A percentile compares a stretch with the other conserved stretches of the same genome.
Conservation (phyloP, 2,113 vertebrate species). For the Anolis carolinensis region DNA sequence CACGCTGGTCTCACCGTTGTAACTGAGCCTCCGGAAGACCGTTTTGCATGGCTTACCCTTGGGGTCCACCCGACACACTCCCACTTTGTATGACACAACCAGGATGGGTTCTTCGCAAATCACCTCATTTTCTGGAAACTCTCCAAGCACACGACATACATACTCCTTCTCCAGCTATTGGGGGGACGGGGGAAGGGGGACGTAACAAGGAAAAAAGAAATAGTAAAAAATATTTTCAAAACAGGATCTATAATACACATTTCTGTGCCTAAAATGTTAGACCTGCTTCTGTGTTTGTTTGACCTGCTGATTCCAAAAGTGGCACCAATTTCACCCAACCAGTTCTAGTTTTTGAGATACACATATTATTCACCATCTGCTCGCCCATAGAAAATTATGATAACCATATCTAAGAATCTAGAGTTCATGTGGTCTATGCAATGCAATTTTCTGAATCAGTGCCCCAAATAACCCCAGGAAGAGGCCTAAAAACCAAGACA, state of each 20-base stretch:
- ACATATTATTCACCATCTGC: too few relatives aligned
- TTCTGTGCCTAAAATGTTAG: background rate
- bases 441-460: too few relatives aligned
- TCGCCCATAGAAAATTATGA: too few relatives aligned
- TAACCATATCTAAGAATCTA: too few relatives aligned
- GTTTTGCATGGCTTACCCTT: slow-evolving; percentile 90
- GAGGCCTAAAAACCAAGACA: too few relatives aligned
- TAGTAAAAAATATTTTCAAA: slow-evolving; percentile 26
- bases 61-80: slow-evolving; percentile 91
- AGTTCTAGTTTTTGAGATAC: too few relatives aligned
- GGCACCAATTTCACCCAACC: too few relatives aligned
- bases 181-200: too few relatives aligned
- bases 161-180: slow-evolving; percentile 95
- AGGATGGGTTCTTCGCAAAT: slow-evolving; percentile 92
- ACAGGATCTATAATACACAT: background rate
- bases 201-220: background rate
- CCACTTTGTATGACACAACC: slow-evolving; percentile 94
- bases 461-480: too few relatives aligned
- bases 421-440: too few relatives aligned
- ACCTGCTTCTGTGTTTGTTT: too few relatives aligned
- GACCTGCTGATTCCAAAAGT: too few relatives aligned
- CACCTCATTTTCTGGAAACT: slow-evolving; percentile 86
- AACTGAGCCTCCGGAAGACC: slow-evolving; percentile 89
- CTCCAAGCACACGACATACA: slow-evolving; percentile 90
- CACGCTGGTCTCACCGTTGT: slow-evolving; percentile 87